phyloP scores from a whole-genome alignment of 2,797 vertebrate species.

The Sebastes variabilis region DNA sequence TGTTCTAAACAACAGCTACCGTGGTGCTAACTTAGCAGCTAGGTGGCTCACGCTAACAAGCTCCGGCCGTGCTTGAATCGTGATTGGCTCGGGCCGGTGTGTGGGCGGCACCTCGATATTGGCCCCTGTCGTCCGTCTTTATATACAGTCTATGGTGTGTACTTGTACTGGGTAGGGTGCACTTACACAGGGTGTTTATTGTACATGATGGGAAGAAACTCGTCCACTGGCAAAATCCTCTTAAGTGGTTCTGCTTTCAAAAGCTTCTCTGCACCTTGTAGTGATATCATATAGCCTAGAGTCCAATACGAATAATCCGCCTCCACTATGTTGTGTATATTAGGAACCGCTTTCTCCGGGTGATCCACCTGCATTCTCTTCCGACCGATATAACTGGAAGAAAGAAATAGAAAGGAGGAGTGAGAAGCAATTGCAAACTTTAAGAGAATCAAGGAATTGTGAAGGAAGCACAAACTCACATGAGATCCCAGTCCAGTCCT shows the following conservation, averaged over 20 bases:
- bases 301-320: conserved; percentile 97
- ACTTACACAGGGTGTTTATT: conserved; percentile 94
- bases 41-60: too few relatives aligned
- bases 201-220: conserved; percentile 94
- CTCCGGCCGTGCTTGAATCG: too few relatives aligned
- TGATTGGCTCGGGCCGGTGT: too few relatives aligned
- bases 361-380: conserved; percentile 95
- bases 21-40: too few relatives aligned
- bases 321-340: conserved; percentile 90
- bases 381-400: conserved; percentile 89
- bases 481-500: conserved; percentile 91
- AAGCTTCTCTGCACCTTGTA: conserved; percentile 90
- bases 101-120: rapidly evolving
- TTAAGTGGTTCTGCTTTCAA: conserved; percentile 86
- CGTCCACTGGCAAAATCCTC: conserved; percentile 91
- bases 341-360: conserved; percentile 89
- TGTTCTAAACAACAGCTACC: too few relatives aligned
- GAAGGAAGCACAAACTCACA: conserved; percentile 76
- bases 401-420: background rate
- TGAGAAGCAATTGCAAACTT: background rate
- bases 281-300: conserved; percentile 89
- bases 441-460: background rate
- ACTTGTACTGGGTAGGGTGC: background rate
- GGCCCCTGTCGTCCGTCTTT: too few relatives aligned
- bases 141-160: background rate